Evolutionary conservation across 1,140 invertebrate species (phyloP), one percentile per base, ranked within the genome.

Genomic region (Mya arenaria): DNA sequence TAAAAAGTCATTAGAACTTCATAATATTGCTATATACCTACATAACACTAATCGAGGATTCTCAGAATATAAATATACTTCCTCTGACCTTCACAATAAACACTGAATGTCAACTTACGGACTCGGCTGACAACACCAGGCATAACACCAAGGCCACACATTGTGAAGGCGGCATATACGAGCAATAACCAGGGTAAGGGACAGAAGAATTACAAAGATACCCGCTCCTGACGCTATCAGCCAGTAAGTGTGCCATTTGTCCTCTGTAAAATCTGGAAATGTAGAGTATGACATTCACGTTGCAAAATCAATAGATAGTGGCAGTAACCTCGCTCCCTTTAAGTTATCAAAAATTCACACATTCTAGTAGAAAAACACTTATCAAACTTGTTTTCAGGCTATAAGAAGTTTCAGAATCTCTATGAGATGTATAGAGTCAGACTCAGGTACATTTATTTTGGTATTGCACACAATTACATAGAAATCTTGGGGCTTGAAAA

Each of bases 251-350:
- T 39, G 66, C 62, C 48, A 79, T 30, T 58, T 19, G 34, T 79
- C 75, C 44, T 79, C 75, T 15, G 56, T 56, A 34, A 79, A 79
- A 56, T 79, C 75, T 79, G 37, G 65, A 63, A 77, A n/a, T n/a
- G n/a, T n/a, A n/a, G n/a, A n/a, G n/a, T n/a, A n/a, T n/a, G n/a
- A n/a, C n/a, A n/a, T n/a, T n/a, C n/a, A n/a, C n/a, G n/a, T n/a
- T n/a, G n/a, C n/a, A n/a, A n/a, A n/a, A n/a, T n/a, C n/a, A n/a
- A n/a, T n/a, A n/a, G n/a, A n/a, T n/a, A n/a, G n/a, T n/a, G n/a
- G n/a, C n/a, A n/a, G n/a, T n/a, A n/a, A n/a, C n/a, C n/a, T n/a
- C n/a, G n/a, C n/a, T n/a, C n/a, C n/a, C n/a, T n/a, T n/a, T n/a
- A n/a, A n/a, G n/a, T n/a, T n/a, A n/a, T n/a, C n/a, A n/a, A n/a